A percentile compares a stretch with the other conserved stretches of the same genome.
These are phyloP conservation scores for Gallinago undulata DNA, from an alignment of 2,113 vertebrate genomes.

Conservation along the genomic window DNA sequence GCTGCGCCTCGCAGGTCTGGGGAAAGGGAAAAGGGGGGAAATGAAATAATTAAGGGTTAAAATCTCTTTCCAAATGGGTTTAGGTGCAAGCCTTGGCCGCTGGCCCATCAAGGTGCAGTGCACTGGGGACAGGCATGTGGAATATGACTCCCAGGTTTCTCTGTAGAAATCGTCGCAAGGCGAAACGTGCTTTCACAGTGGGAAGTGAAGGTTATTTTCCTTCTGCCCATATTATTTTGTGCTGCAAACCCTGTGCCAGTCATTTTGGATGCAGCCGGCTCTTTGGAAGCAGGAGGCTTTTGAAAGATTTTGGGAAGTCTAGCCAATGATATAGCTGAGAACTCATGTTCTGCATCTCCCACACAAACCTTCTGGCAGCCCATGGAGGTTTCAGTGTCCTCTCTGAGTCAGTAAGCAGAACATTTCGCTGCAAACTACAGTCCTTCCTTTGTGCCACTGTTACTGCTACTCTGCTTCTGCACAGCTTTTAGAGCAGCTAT, in stretches of 20 bases:
- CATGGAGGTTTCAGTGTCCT: not conserved
- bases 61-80: not conserved
- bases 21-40: not conserved
- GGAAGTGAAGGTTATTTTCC: not conserved
- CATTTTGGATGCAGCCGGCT: not conserved
- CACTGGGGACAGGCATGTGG: not conserved
- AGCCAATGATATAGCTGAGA: not conserved
- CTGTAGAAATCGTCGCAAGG: not conserved
- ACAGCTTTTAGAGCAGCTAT: not conserved
- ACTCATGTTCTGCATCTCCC: not conserved
- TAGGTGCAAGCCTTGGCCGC: not conserved
- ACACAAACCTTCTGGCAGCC: slow-evolving; percentile 25
- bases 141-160: not conserved
- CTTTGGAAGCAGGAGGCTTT: slow-evolving; percentile 15
- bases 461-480: not conserved
- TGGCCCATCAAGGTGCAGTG: not conserved
- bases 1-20: not conserved
- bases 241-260: not conserved
- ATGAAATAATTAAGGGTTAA: not conserved
- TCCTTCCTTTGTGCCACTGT: not conserved
- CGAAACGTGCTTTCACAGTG: not conserved
- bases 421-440: not conserved
- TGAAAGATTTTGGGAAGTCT: not conserved
- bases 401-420: not conserved
- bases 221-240: not conserved